Conservation (phyloP, 2,113 vertebrate species). For the Varanus komodoensis region DNA sequence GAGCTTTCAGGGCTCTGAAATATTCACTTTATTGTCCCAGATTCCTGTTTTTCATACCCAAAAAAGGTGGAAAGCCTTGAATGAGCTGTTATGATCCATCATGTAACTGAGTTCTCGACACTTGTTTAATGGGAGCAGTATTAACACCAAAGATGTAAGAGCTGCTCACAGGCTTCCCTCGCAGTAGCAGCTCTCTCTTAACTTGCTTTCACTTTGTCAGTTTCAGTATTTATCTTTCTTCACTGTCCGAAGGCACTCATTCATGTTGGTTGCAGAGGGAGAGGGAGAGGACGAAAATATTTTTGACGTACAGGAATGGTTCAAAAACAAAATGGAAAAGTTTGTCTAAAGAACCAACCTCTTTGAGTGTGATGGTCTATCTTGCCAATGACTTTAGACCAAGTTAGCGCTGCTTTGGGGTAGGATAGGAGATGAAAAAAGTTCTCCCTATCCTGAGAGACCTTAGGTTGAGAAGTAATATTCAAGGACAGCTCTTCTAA, state of each 20-base stretch:
- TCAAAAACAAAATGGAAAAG: background rate
- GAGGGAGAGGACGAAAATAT: conserved; percentile 67
- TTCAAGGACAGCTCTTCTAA: conserved; percentile 58
- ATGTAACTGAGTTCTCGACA: conserved; percentile 67
- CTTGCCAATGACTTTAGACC: background rate
- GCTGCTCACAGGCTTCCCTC: conserved; percentile 73
- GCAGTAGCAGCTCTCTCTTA: conserved; percentile 67
- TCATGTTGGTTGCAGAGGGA: conserved; percentile 45
- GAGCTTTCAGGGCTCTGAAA: background rate
- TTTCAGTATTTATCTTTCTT: conserved; percentile 62
- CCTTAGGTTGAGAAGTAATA: conserved; percentile 39
- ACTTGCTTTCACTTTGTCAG: conserved; percentile 52
- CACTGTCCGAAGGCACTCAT: conserved; percentile 27
- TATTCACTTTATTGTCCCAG: conserved; percentile 37
- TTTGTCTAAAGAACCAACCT: background rate
- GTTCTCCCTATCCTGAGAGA: background rate
- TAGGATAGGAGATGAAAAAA: background rate
- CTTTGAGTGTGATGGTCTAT: background rate
- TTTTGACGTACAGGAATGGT: conserved; percentile 58
- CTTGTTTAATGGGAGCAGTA: conserved; percentile 75
- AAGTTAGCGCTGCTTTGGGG: background rate
- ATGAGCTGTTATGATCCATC: conserved; percentile 64
- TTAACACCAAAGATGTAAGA: conserved; percentile 72
- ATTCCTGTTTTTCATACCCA: conserved; percentile 9
- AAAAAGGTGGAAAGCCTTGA: conserved; percentile 61